Percentiles rank a stretch among this genome's conserved stretches.
Conservation (phyloP, 2,888 invertebrate species). For the Chrysopilus asiliformis region DNA sequence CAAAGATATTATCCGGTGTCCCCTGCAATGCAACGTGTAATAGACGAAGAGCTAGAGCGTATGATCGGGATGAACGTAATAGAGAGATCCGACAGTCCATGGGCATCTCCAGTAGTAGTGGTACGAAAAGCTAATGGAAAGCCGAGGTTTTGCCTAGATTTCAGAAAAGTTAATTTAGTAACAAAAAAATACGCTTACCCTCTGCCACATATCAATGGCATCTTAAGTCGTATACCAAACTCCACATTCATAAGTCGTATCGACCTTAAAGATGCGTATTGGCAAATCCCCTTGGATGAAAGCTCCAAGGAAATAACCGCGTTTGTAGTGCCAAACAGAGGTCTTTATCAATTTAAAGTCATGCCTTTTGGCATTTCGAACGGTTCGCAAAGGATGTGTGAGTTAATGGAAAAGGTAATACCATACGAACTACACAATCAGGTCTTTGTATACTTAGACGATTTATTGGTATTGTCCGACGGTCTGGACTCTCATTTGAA, state of each 20-base stretch:
- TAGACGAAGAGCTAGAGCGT: neutral
- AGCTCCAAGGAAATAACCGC: neutral
- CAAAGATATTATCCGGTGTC: neutral
- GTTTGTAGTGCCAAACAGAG: neutral
- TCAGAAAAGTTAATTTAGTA: neutral
- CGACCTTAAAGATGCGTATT: neutral
- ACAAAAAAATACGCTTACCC: neutral
- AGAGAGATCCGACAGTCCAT: neutral
- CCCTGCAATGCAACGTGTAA: neutral
- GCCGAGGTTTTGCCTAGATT: neutral
- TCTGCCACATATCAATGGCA: neutral
- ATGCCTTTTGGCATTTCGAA: slow-evolving; percentile 1
- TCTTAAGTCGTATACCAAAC: neutral
- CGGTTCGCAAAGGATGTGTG: neutral
- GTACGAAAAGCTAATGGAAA: slow-evolving; percentile 4
- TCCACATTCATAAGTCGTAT: neutral
- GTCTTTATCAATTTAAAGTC: neutral
- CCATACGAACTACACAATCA: neutral
- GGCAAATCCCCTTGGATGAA: neutral
- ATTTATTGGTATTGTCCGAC: neutral
- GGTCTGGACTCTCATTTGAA: neutral
- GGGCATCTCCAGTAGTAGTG: neutral
- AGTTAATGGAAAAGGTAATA: slow-evolving; percentile 3
- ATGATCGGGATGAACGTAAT: neutral
- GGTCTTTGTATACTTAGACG: neutral